Conservation (phyloP, 2,797 vertebrate genomes). For the Fratercula arctica region DNA sequence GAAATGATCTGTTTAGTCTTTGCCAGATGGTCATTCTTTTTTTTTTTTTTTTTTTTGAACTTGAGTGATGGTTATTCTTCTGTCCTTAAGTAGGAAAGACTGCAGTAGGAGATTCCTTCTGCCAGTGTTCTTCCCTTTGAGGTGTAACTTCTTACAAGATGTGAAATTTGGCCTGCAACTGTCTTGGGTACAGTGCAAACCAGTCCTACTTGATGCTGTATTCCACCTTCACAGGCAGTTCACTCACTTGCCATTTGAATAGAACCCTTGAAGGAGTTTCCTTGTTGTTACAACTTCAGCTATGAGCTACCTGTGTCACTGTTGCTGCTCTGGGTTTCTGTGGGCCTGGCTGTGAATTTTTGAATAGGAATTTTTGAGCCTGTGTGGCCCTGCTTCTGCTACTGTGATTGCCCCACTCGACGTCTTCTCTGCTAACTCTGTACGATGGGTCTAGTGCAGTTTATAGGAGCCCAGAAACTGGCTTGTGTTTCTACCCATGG, state of each 20-base stretch:
- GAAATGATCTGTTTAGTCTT: neutral
- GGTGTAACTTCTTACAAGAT: neutral
- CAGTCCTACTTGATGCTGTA: fast-evolving
- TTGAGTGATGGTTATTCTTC: neutral
- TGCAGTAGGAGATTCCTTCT: neutral
- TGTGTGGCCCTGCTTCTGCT: neutral
- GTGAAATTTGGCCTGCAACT: neutral
- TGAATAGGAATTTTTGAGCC: neutral
- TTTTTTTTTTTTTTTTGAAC: neutral
- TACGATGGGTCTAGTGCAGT: neutral
- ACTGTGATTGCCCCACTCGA: fast-evolving
- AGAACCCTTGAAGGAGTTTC: neutral
- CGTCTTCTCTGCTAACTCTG: neutral
- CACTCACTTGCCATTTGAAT: neutral
- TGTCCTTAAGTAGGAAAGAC: neutral
- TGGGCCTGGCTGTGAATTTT: neutral
- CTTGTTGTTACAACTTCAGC: neutral
- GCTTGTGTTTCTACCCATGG: neutral
- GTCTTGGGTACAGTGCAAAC: neutral
- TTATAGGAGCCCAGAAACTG: neutral
- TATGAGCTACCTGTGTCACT: fast-evolving
- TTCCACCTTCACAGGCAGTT: neutral
- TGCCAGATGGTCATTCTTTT: neutral
- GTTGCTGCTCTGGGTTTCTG: neutral
- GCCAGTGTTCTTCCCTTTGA: neutral